Percentiles rank a stretch among this genome's conserved stretches.
phyloP scores from a whole-genome alignment of 1,140 invertebrate genomes.

The Drosophila nigromelanica region DNA sequence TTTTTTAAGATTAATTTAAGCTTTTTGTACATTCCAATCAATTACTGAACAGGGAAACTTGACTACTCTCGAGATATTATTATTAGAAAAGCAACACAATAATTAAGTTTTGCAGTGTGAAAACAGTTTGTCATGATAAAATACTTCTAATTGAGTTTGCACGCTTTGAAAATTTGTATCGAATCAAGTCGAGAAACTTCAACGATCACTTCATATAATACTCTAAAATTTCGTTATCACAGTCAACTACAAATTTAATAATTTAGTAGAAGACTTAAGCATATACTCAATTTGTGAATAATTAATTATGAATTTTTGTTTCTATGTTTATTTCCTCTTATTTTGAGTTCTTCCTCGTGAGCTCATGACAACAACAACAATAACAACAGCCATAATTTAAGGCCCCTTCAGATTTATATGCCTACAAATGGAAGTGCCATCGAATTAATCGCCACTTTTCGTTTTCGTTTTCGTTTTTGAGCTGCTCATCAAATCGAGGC shows the following conservation, averaged over 20 bases:
- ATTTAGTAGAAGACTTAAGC: constrained; percentile 33
- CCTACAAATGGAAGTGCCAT: constrained; percentile 79
- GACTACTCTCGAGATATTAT: not conserved
- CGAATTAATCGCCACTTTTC: constrained; percentile 76
- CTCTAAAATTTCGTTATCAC: constrained; percentile 3
- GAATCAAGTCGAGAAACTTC: not conserved
- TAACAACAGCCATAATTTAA: constrained; percentile 20
- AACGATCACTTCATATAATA: not conserved
- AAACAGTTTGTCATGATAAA: constrained; percentile 1
- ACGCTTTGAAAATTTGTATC: not conserved
- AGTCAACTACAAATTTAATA: not conserved
- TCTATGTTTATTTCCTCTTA: constrained; percentile 37
- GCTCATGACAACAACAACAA: constrained; percentile 22
- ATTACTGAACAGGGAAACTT: constrained; percentile 1
- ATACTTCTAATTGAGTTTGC: not conserved
- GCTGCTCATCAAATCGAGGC: constrained; percentile 53
- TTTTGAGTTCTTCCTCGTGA: constrained; percentile 33
- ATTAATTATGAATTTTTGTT: constrained; percentile 59
- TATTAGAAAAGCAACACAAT: not conserved
- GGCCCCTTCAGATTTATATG: constrained; percentile 66
- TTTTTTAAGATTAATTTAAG: not conserved
- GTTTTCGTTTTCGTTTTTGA: constrained; percentile 47
- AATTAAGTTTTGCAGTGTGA: constrained; percentile 2
- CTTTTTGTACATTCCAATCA: not conserved
- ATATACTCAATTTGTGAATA: constrained; percentile 53